These are phyloP conservation scores for Phengaris arion DNA, from an alignment of 2,888 invertebrate species.

Conservation along the genomic window DNA sequence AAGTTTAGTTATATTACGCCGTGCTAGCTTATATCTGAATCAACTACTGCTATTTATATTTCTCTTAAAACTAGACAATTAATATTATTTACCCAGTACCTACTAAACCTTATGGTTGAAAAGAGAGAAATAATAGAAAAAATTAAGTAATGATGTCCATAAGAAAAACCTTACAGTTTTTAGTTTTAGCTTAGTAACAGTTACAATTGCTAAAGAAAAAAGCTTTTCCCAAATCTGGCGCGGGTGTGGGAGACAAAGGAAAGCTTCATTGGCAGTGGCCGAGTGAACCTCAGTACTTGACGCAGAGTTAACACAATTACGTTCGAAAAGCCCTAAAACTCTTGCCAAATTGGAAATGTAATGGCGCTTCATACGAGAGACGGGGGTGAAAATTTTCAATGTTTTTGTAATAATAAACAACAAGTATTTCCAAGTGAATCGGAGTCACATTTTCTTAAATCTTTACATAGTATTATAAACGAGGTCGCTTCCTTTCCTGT, in stretches of 20 bases:
- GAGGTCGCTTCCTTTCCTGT: too few relatives aligned
- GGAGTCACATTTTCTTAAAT: too few relatives aligned
- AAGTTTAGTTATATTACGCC: too few relatives aligned
- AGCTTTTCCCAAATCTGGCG: neutral
- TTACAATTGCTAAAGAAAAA: neutral
- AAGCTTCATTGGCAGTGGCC: conserved; percentile 27
- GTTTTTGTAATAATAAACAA: too few relatives aligned
- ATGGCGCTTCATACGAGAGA: conserved; percentile 28
- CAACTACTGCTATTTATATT: too few relatives aligned
- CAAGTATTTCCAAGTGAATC: too few relatives aligned
- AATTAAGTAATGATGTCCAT: neutral
- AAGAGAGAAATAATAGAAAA: too few relatives aligned
- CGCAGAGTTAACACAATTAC: conserved; percentile 39
- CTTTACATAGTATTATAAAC: too few relatives aligned
- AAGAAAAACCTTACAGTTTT: neutral
- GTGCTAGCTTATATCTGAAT: too few relatives aligned
- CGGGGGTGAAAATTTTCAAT: neutral
- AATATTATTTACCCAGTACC: too few relatives aligned
- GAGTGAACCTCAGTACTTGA: conserved; percentile 28
- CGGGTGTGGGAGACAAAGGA: conserved; percentile 10
- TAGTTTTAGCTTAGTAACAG: neutral
- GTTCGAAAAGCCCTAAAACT: conserved; percentile 38
- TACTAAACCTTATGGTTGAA: too few relatives aligned
- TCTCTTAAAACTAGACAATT: too few relatives aligned
- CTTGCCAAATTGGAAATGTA: conserved; percentile 39